phyloP scores from a whole-genome alignment of 2,888 invertebrate species.

The Drosophila seclusa region DNA sequence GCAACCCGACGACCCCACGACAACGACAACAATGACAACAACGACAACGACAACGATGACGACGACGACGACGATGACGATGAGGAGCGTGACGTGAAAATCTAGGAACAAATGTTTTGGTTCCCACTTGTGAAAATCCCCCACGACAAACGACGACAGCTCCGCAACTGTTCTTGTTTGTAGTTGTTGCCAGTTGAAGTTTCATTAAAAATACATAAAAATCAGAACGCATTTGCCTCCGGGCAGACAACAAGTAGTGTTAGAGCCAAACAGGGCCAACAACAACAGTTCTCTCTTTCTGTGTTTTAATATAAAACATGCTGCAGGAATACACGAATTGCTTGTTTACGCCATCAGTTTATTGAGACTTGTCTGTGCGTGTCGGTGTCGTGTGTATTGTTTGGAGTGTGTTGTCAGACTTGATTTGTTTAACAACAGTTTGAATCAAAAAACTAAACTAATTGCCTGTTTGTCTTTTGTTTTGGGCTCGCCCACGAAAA shows the following conservation, averaged over 20 bases:
- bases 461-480: constrained; percentile 70
- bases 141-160: constrained; percentile 49
- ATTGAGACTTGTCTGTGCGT: constrained; percentile 1
- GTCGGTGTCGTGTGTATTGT: neutral
- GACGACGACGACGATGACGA: constrained; percentile 19
- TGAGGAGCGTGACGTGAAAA: constrained; percentile 72
- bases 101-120: constrained; percentile 81
- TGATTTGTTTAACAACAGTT: constrained; percentile 64
- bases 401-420: constrained; percentile 37
- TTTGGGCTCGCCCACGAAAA: constrained; percentile 58
- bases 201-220: constrained; percentile 77
- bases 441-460: constrained; percentile 56
- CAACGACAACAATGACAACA: constrained; percentile 5
- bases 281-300: constrained; percentile 1
- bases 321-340: constrained; percentile 27
- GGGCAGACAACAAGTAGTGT: constrained; percentile 35
- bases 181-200: constrained; percentile 55
- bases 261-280: constrained; percentile 10
- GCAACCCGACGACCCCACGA: constrained; percentile 43
- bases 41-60: constrained; percentile 28
- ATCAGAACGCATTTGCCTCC: constrained; percentile 62
- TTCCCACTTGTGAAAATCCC: constrained; percentile 80
- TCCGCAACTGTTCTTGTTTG: constrained; percentile 38
- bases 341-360: constrained; percentile 44
- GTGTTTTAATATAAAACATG: constrained; percentile 32